Percentiles rank a stretch among this genome's conserved stretches.
These are phyloP conservation scores for Actinernus sp. DNA, from an alignment of 92 coral and sea anemone genomes.

Conservation along the genomic window DNA sequence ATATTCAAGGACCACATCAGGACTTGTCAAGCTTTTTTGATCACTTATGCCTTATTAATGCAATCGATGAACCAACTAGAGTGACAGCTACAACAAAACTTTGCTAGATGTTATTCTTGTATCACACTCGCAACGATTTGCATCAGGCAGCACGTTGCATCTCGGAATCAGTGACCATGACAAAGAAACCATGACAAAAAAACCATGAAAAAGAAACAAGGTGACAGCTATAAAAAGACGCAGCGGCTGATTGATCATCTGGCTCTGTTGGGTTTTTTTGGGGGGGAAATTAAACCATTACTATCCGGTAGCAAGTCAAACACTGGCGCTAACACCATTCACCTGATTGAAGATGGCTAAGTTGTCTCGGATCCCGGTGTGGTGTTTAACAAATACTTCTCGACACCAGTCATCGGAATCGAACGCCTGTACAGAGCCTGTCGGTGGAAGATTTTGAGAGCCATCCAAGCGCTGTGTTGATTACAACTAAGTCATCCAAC, in stretches of 20 bases:
- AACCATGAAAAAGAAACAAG: background rate
- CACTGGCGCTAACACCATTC: background rate
- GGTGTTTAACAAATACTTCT: slow-evolving; percentile 6
- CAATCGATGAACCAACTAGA: slow-evolving; percentile 50
- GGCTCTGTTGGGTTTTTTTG: slow-evolving; percentile 1
- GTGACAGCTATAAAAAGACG: slow-evolving; percentile 16
- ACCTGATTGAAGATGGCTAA: background rate
- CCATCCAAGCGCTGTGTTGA: slow-evolving; percentile 25
- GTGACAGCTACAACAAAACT: slow-evolving; percentile 40
- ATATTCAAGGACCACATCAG: no score
- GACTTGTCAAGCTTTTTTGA: no score
- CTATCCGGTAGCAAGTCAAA: slow-evolving; percentile 5
- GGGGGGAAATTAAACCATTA: slow-evolving; percentile 12
- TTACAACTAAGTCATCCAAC: slow-evolving; percentile 4
- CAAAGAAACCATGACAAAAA: no score
- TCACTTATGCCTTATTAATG: slow-evolving; percentile 34
- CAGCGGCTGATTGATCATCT: no score
- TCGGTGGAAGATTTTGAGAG: slow-evolving; percentile 19
- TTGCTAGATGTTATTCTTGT: slow-evolving; percentile 52
- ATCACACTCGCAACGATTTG: slow-evolving; percentile 52
- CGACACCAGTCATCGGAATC: slow-evolving; percentile 14
- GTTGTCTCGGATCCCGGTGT: slow-evolving; percentile 6
- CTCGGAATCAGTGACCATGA: slow-evolving; percentile 74
- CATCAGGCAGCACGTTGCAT: slow-evolving; percentile 46
- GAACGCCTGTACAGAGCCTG: background rate